Evolutionary conservation across 2,797 vertebrate genomes (phyloP), one percentile per base, ranked within the genome.

Genomic region (Clamator glandarius): DNA sequence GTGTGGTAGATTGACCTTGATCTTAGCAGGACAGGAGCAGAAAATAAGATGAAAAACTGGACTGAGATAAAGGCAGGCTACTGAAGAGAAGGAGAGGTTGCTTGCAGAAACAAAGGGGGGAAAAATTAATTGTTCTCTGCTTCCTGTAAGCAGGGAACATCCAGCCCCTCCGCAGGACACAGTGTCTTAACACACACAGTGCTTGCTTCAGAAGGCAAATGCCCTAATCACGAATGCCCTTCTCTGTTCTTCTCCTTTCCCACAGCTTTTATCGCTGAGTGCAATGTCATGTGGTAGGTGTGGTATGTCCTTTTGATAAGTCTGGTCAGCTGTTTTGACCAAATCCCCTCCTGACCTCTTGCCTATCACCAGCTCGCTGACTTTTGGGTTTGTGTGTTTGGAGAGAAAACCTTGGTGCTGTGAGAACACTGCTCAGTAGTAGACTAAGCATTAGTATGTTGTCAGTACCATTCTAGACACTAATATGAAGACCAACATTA

Each of bases 151-250:
- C 6, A 31, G 16, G 12, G 1, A 1, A 36, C n/a, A 7, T 39
- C 17, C 33, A 73, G n/a, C 7, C 14, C 11, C 14, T n/a, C n/a
- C n/a, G n/a, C n/a, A n/a, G n/a, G n/a, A n/a, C n/a, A n/a, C n/a
- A n/a, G n/a, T n/a, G n/a, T n/a, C n/a, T n/a, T n/a, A n/a, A n/a
- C n/a, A n/a, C n/a, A n/a, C n/a, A n/a, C n/a, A n/a, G n/a, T n/a
- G n/a, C n/a, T n/a, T n/a, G n/a, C n/a, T n/a, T n/a, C n/a, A 0
- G 16, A 51, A 35, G 36, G 52, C 15, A 29, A 42, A 24, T 1
- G 2, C 4, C n/a, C 44, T 44, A 42, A 36, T 46, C 55, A 31
- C 6, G 35, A 70, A 31, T 25, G 16, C 23, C 6, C 14, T 15
- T 9, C 15, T 59, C 33, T 35, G 42, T 42, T 17, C 33, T 63